Evolutionary conservation across 2,113 vertebrate genomes (phyloP), one percentile per base, ranked within the genome.

Genomic region (Ctenomys sociabilis): DNA sequence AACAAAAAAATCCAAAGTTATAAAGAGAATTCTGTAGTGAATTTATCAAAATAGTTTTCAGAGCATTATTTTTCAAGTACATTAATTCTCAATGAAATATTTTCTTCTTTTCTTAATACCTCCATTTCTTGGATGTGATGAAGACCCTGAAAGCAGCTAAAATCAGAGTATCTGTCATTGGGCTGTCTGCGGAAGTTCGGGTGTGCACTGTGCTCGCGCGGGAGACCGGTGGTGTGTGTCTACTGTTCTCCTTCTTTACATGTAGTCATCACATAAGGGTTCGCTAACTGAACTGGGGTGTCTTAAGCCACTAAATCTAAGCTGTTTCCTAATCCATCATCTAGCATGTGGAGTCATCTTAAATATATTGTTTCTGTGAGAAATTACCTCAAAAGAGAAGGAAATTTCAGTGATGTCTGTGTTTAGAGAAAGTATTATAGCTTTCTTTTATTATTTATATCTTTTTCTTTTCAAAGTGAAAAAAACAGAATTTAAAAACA

Each of bases 111-210:
- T 26, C 37, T 16, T 52, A 9, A 95, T 22, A 95, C 90, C 13
- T 28, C 32, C 12, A 97, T 97, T 96, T 45, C 78, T 93, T 97
- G 96, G 83, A 97, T 90, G 72, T 54, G 94, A 88, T 73, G 52
- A 98, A 99, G 99, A 99, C 97, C 30, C 98, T 99, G 94, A 99
- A 99, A 98, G 97, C 98, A 6, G 98, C 99, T 85, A 99, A 99
- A 98, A 99, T 99, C 94, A 98, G 99, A 95, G 99, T 99, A 63
- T 99, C 99, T 61, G 98, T 99, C 43, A 99, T 99, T 0, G 99
- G 99, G 45, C 97, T 99, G 49, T 99, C 99, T 64, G 99, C 99
- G 16, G 99, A 99, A 97, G 99, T 99, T 96, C 99, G 99, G 32
- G 99, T 99, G 87, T 99, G 99, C 87, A 99, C 99, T 24, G 98